Evolutionary conservation across 1,140 invertebrate species (phyloP).

Genomic region (Battus philenor): DNA sequence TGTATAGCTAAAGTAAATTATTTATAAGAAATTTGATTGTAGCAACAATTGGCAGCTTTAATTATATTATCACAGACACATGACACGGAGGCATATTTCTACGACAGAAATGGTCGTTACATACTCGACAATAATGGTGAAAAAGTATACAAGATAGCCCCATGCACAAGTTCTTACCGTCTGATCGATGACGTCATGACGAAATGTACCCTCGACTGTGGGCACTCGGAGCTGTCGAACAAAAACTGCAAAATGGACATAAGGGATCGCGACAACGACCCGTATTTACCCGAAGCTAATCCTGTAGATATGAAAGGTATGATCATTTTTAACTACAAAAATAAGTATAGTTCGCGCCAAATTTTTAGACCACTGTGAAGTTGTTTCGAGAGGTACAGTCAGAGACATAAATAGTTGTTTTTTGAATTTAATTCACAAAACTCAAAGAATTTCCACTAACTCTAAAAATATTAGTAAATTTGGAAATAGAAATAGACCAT

Average conservation of each 20-base stretch:
- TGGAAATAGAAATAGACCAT: no score
- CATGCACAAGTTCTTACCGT: slow-evolving; percentile 43
- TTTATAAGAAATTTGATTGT: no score
- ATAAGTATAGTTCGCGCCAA: no score
- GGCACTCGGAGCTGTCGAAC: slow-evolving; percentile 33
- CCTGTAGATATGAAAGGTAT: slow-evolving; percentile 38
- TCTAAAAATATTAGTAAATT: no score
- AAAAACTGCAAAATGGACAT: slow-evolving; percentile 30
- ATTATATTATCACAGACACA: no score
- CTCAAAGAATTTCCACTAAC: no score
- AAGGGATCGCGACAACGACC: slow-evolving; percentile 24
- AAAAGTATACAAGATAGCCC: slow-evolving; percentile 39
- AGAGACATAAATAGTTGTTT: no score
- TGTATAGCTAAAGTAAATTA: no score
- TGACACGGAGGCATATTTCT: slow-evolving; percentile 35
- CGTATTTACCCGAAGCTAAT: slow-evolving; percentile 26
- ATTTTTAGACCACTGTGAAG: no score
- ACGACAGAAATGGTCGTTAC: slow-evolving; percentile 42
- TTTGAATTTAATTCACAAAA: no score
- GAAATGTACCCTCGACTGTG: slow-evolving; percentile 41
- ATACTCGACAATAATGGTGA: slow-evolving; percentile 26
- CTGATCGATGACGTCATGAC: slow-evolving; percentile 27
- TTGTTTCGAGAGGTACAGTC: not conserved
- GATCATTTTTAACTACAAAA: no score
- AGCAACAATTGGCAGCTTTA: no score